A percentile compares a stretch with the other conserved stretches of the same genome.
Evolutionary conservation across 2,797 vertebrate genomes (phyloP).

Genomic region (Notoglanidium macrostoma): DNA sequence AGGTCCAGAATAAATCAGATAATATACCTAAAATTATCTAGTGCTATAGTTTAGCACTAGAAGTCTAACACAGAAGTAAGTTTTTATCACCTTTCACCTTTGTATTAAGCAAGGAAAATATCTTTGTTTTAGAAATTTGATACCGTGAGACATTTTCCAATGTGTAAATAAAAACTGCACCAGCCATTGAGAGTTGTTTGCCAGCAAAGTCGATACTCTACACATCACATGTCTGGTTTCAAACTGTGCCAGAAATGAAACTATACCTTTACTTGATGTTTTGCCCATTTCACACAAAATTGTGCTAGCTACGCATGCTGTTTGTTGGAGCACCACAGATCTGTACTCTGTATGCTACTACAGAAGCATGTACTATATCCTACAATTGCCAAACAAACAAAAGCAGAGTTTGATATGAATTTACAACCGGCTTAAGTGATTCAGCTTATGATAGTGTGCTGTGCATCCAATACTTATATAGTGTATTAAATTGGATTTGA

Average conservation of each 20-base stretch:
- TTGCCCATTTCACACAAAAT: conserved; percentile 5
- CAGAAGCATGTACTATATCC: neutral
- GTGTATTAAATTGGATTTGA: conserved; percentile 1
- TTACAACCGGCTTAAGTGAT: neutral
- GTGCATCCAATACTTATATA: neutral
- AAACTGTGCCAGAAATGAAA: conserved; percentile 57
- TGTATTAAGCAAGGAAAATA: neutral
- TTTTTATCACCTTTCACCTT: neutral
- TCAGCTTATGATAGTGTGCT: neutral
- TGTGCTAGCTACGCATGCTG: conserved; percentile 1
- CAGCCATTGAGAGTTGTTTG: conserved; percentile 38
- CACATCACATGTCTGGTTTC: conserved; percentile 42
- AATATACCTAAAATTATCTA: neutral
- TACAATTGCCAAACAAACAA: neutral
- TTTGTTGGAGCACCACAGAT: neutral
- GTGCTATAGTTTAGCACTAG: neutral
- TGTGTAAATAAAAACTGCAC: conserved; percentile 45
- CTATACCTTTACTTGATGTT: conserved; percentile 55
- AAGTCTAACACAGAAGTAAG: neutral
- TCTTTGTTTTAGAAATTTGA: neutral
- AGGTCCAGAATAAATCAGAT: neutral
- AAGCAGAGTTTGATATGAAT: conserved; percentile 9
- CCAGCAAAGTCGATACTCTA: conserved; percentile 30
- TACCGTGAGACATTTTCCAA: conserved; percentile 19
- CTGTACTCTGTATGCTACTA: neutral